Base-by-base conservation (phyloP, 1,140 invertebrate genomes). In the Bathynomus jamesi region DNA sequence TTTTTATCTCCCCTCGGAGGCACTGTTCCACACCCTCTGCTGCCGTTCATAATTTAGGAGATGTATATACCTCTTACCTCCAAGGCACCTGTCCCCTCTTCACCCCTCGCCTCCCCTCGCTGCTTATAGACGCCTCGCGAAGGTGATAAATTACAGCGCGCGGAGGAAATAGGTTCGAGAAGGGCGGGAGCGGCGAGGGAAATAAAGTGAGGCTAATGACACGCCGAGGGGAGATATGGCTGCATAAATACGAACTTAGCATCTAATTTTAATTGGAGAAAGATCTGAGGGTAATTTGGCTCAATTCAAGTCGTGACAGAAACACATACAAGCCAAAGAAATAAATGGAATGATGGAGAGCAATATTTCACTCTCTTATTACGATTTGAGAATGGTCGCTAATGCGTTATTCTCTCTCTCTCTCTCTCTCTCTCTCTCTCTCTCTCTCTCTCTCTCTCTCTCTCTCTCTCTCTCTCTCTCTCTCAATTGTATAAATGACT, bases 201-300 rank as follows among this genome's bases (percentile, higher is more conserved):
- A 40, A 40, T 40, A 40, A 40, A 40, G 32, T 40, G 32, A 40
- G 32, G 32, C 32, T 40, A 40, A 40, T 40, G 32, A 40, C 32
- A 40, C 17, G 17, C 32, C 21, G 40, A 21, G 40, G 40, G 40
- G 40, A 53, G 32, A 53, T 53, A 53, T 53, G 40, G 40, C 40
- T 53, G 21, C 40, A 53, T 53, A 3, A 53, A 53, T 3, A 53
- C 32, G 7, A 53, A 53, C 11, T 53, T 53, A 53, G 40, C 40
- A 53, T 53, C 40, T 53, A 53, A 53, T 53, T 53, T 53, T 53
- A 53, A 53, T 53, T 53, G 40, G 40, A 53, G 40, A 53, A 53
- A 53, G 40, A 53, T 53, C 40, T 53, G 40, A 53, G 21, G 40
- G 11, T 21, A 53, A 2, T 53, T 53, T 53, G 40, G 11, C 17